Evolutionary conservation across 2,888 invertebrate species (phyloP).

Genomic region (Chironomus riparius): DNA sequence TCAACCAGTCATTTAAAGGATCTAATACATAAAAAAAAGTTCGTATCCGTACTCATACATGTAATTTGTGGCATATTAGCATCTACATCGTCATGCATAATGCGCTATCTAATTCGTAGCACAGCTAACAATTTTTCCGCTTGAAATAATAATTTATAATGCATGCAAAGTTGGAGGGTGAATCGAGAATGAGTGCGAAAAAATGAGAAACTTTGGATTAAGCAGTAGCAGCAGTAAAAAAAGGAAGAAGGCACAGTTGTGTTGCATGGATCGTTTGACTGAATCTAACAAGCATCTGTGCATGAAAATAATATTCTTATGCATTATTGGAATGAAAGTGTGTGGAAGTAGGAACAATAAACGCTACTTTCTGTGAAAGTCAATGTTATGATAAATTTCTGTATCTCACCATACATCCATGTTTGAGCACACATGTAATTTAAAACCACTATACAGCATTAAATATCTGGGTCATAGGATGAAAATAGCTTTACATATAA

Average conservation of each 20-base stretch:
- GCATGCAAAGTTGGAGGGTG: background rate
- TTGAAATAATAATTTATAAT: background rate
- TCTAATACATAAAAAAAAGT: background rate
- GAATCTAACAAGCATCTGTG: too few relatives aligned
- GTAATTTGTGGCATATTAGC: conserved; percentile 4
- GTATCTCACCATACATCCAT: background rate
- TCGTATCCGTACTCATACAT: background rate
- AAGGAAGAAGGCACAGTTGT: too few relatives aligned
- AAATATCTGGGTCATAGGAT: conserved; percentile 21
- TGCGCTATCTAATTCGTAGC: background rate
- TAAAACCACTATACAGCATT: conserved; percentile 17
- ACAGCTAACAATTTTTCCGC: background rate
- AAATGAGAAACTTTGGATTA: too few relatives aligned
- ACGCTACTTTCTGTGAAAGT: background rate
- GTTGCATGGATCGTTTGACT: too few relatives aligned
- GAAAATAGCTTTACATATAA: conserved; percentile 11
- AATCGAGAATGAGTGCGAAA: background rate
- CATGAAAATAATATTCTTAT: too few relatives aligned
- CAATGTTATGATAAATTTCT: conserved; percentile 19
- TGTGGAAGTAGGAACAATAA: background rate
- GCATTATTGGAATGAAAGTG: too few relatives aligned
- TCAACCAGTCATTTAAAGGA: background rate
- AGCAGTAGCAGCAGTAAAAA: too few relatives aligned
- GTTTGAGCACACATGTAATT: background rate
- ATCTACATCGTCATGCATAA: background rate